Conservation (phyloP, 2,797 vertebrate species). For the Tenualosa ilisha region DNA sequence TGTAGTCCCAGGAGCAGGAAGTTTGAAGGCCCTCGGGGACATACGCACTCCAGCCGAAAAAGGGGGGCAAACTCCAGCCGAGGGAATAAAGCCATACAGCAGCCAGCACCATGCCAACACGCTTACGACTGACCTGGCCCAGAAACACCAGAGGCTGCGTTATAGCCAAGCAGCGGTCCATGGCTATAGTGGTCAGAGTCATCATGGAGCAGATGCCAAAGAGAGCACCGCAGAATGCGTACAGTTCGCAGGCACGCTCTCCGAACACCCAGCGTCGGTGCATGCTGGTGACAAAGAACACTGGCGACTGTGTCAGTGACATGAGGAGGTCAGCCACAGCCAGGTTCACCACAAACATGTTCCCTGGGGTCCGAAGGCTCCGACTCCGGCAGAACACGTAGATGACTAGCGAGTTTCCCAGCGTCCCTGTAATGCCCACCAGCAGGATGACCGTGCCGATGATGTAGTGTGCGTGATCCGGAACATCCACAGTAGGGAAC, state of each 20-base stretch:
- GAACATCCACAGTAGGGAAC: constrained; percentile 78
- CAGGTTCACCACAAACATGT: constrained; percentile 83
- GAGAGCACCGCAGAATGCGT: constrained; percentile 83
- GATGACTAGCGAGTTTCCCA: constrained; percentile 85
- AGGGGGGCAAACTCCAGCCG: constrained; percentile 83
- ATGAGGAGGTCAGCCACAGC: constrained; percentile 84
- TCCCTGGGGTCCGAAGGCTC: constrained; percentile 78
- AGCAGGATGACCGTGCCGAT: constrained; percentile 80
- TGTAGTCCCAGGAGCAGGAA: constrained; percentile 84
- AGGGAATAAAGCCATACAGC: constrained; percentile 81
- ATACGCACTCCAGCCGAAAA: constrained; percentile 87
- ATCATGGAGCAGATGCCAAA: constrained; percentile 87
- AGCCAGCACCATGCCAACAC: constrained; percentile 68
- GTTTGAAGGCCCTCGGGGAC: constrained; percentile 83
- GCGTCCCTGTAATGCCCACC: constrained; percentile 80
- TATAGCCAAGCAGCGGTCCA: constrained; percentile 84
- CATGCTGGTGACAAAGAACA: constrained; percentile 83
- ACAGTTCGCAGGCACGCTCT: constrained; percentile 81
- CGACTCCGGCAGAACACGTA: constrained; percentile 82
- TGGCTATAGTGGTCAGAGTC: constrained; percentile 80
- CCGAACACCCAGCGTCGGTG: constrained; percentile 85
- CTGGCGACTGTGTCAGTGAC: constrained; percentile 83
- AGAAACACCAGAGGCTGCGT: constrained; percentile 78
- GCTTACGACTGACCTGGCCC: constrained; percentile 71
- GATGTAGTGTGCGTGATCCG: constrained; percentile 81